Base-by-base conservation (phyloP, 2,113 vertebrate species). In the Zosterops lateralis region DNA sequence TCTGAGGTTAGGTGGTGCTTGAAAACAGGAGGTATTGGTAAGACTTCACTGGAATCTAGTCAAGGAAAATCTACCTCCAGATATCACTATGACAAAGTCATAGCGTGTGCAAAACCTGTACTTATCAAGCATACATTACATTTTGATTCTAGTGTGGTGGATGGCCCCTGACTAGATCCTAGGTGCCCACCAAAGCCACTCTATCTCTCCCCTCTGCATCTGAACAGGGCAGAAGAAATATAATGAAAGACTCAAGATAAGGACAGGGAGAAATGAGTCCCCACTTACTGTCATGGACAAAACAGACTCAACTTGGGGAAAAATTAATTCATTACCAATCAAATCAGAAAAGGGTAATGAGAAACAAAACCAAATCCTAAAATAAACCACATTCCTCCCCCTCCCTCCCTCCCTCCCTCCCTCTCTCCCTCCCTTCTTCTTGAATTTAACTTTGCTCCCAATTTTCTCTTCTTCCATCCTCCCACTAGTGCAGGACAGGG, bases 1-100 rank as follows among this genome's bases (percentile, higher is more conserved):
- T 93, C 82, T 83, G 90, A 92, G 88, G 90, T 94, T 96, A 96
- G 92, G 85, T 88, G 92, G 96, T 96, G 95, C 85, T 96, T 95
- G 51, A 94, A 45, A 89, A 94, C 62, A 91, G 75, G 64, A 95
- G 79, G 64, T 44, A 80, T 26, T 83, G 67, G 18, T 93, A 91
- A 84, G 66, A 75, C n/a, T 94, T 82, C 45, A 68, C 38, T 29
- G 60, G 56, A 94, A 83, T 44, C 75, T 45, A 66, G 34, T 76
- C 22, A 87, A 45, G 47, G 58, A 85, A 91, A 93, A 82, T 68
- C 54, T 88, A 61, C 25, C 42, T 31, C 20, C 61, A 86, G 47
- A 82, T 75, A 81, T 61, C 67, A 62, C 77, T 47, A 67, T 20
- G 61, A 82, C 64, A 91, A 87, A 93, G 36, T 42, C 80, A 85